Conservation (phyloP, 1,140 invertebrate genomes). For the Ladona fulva region DNA sequence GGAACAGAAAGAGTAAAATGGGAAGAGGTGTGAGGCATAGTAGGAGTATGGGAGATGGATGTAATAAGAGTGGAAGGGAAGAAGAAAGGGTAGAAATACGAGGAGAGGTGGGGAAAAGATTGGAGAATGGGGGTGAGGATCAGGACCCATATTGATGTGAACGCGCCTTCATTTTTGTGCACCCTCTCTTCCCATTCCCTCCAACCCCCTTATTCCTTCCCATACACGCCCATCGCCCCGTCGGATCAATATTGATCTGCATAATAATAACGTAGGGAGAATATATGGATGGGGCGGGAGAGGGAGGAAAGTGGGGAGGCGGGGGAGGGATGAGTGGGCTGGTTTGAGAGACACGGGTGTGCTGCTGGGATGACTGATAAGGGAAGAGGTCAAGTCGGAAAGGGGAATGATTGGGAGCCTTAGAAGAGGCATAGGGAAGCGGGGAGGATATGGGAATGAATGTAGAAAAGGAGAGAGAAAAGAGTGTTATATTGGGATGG, state of each 20-base stretch:
- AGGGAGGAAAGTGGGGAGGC: background rate
- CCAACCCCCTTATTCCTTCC: background rate
- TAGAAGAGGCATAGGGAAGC: no score
- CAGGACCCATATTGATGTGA: background rate
- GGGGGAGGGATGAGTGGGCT: background rate
- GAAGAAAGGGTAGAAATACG: no score
- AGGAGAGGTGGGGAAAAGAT: background rate
- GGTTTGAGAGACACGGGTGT: background rate
- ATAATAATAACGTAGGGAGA: constrained; percentile 2
- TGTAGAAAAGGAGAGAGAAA: background rate
- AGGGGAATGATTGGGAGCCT: background rate
- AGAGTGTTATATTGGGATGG: background rate
- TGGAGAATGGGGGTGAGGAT: no score
- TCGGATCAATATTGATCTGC: constrained; percentile 8
- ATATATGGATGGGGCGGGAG: background rate
- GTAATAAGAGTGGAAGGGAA: background rate
- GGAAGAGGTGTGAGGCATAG: background rate
- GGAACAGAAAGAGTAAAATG: background rate
- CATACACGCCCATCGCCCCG: background rate
- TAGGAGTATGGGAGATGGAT: background rate
- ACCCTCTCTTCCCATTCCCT: background rate
- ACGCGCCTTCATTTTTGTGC: constrained; percentile 3
- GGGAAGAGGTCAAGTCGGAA: background rate
- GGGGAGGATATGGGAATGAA: background rate
- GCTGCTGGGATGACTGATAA: constrained; percentile 3